A percentile compares a stretch with the other conserved stretches of the same genome.
Evolutionary conservation across 1,140 invertebrate genomes (phyloP).

Genomic region (Dinoponera quadriceps): DNA sequence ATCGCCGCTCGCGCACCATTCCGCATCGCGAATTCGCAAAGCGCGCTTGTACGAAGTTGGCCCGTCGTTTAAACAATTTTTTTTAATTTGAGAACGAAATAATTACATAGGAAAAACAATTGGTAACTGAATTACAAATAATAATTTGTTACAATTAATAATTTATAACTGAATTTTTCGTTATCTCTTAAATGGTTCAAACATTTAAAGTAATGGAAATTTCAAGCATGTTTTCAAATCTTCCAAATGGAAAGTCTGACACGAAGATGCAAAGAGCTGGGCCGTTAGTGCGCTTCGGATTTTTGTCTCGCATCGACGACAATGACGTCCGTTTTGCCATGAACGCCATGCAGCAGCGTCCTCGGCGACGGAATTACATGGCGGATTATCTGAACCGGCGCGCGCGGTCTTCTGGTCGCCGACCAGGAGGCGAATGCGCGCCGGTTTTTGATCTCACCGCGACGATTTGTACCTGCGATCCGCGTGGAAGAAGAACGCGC

Average conservation of each 20-base stretch:
- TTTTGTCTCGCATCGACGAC: constrained; percentile 9
- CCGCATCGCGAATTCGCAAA: neutral
- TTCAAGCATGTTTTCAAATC: too few species aligned
- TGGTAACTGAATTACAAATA: too few species aligned
- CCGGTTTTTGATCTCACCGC: constrained; percentile 73
- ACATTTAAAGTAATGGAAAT: too few species aligned
- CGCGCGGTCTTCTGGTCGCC: constrained; percentile 35
- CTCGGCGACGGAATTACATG: constrained; percentile 60
- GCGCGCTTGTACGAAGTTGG: too few species aligned
- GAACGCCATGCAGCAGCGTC: neutral
- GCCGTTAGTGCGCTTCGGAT: constrained; percentile 2
- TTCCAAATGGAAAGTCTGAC: too few species aligned
- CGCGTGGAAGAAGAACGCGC: constrained; percentile 65
- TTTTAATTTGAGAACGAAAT: too few species aligned
- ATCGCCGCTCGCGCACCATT: neutral
- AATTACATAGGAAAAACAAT: too few species aligned
- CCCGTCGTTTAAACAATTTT: too few species aligned
- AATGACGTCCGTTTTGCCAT: neutral
- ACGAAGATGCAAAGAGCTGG: too few species aligned
- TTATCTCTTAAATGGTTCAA: too few species aligned
- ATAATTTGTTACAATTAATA: too few species aligned
- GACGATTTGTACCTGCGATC: constrained; percentile 73
- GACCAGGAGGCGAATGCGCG: constrained; percentile 57
- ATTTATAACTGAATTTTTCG: too few species aligned
- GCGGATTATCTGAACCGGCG: constrained; percentile 65